A percentile compares a stretch with the other conserved stretches of the same genome.
phyloP scores from a whole-genome alignment of 2,797 vertebrate species.

The Eremophila alpestris region DNA sequence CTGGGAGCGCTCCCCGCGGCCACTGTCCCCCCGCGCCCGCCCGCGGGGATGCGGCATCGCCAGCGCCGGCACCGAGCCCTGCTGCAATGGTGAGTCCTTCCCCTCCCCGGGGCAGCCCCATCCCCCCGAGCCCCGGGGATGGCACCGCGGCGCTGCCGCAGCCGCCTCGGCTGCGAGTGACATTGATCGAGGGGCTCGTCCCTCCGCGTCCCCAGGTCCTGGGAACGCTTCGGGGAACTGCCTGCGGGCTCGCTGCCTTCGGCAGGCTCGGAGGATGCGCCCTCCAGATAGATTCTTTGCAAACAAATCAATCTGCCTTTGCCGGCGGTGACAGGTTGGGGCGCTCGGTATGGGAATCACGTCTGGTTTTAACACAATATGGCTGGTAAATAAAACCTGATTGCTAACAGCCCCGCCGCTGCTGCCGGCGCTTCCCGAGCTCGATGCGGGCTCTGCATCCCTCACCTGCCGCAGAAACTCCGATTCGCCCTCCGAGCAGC shows the following conservation, averaged over 20 bases:
- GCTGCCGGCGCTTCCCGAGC: slow-evolving; percentile 15
- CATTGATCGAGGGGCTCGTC: background rate
- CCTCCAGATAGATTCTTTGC: background rate
- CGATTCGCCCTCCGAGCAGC: background rate
- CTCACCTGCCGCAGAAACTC: slow-evolving; percentile 63
- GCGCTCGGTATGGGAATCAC: slow-evolving; percentile 53
- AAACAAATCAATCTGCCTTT: background rate
- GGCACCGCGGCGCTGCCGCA: background rate
- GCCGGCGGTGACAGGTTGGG: background rate
- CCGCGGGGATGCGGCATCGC: slow-evolving; percentile 39
- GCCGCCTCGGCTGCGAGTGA: background rate
- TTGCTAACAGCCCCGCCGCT: slow-evolving; percentile 14
- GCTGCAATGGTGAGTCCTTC: slow-evolving; percentile 37
- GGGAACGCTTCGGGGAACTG: background rate
- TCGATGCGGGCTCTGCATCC: slow-evolving; percentile 16
- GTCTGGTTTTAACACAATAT: slow-evolving; percentile 56
- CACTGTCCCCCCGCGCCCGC: background rate
- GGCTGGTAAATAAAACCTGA: slow-evolving; percentile 63
- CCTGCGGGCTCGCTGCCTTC: background rate
- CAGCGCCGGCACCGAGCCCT: slow-evolving; percentile 15
- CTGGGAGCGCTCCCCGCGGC: background rate
- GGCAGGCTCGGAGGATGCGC: background rate
- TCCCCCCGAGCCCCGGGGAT: background rate
- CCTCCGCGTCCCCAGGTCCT: background rate
- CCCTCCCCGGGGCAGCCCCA: background rate